phyloP scores from a whole-genome alignment of 2,797 vertebrate species.

The Periparus ater region DNA sequence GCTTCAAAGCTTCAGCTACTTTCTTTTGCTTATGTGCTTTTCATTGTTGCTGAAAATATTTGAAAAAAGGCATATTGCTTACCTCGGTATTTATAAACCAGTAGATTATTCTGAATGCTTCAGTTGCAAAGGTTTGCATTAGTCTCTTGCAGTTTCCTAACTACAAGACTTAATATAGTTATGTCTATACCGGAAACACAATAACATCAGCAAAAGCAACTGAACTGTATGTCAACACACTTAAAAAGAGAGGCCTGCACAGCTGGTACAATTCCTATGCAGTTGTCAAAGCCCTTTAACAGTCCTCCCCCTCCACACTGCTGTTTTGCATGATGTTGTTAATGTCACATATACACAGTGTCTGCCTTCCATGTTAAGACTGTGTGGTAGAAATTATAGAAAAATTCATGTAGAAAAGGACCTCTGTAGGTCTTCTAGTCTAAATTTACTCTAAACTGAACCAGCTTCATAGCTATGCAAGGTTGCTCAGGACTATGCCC shows the following conservation, averaged over 20 bases:
- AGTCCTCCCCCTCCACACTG: neutral
- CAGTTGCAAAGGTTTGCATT: neutral
- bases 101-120: neutral
- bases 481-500: neutral
- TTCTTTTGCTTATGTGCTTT: neutral
- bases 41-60: slow-evolving; percentile 10
- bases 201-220: neutral
- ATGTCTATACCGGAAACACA: neutral
- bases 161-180: neutral
- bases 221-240: neutral
- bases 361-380: neutral
- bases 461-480: neutral
- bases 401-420: neutral
- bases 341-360: neutral
- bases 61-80: slow-evolving; percentile 26
- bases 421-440: neutral
- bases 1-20: neutral
- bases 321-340: neutral
- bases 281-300: neutral
- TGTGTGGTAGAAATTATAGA: neutral
- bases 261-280: neutral
- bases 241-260: neutral
- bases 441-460: neutral
- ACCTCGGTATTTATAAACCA: slow-evolving; percentile 13
- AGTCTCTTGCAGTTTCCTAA: neutral